Evolutionary conservation across 2,888 invertebrate species (phyloP), one percentile per base, ranked within the genome.

Genomic region (Linyphia triangularis): DNA sequence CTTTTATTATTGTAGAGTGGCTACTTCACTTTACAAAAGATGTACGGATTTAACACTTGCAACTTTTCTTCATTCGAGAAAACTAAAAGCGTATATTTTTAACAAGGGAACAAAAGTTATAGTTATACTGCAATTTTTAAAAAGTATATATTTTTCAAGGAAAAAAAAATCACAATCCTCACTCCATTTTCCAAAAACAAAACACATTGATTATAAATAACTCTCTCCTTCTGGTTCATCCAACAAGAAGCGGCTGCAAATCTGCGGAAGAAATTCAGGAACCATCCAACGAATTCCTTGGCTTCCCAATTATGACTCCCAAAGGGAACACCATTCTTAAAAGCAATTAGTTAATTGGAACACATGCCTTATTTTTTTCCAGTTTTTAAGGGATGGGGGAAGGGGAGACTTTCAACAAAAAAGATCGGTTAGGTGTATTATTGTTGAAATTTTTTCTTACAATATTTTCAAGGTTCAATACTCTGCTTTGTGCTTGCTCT

Each of bases 291-390:
- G 70, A 69, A 59, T 81, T 59, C 30, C 26, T n/a, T 13, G 24
- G 24, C 24, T 59, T 33, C 65, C 69, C 81, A 81, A 69, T 81
- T 81, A 81, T 70, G 59, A 26, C 59, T 81, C 81, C 69, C 69
- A 65, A 81, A 70, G 70, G 70, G 57, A 51, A 70, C 24, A 70
- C 70, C 51, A 67, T 33, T 69, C 59, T 57, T 28, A 69, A 81
- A 37, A 81, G 81, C 81, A 81, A 81, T 81, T 81, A 81, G 81
- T 69, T 70, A 70, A 81, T 81, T 81, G 81, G 79, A 69, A 28
- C 69, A 37, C 26, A 33, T n/a, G 40, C 63, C 40, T 70, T 28
- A 40, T 70, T 70, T 43, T 70, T 70, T 7, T n/a, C n/a, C 10
- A 24, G 16, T 77, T 5, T 26, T 26, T 26, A 28, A n/a, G 37